phyloP scores from a whole-genome alignment of 1,140 invertebrate genomes.

The Drosophila prosaltans region DNA sequence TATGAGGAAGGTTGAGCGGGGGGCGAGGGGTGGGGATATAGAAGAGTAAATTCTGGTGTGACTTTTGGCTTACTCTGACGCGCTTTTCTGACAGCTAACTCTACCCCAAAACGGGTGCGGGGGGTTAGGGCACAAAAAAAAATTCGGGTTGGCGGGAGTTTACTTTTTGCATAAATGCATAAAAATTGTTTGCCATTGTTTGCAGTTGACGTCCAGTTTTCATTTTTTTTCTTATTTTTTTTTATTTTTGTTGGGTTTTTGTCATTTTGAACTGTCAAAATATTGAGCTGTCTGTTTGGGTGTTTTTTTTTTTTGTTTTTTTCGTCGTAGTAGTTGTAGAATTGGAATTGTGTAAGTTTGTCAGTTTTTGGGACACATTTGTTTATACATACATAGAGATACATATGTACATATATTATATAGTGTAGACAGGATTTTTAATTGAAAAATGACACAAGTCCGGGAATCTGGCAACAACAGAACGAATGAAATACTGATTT shows the following conservation, averaged over 20 bases:
- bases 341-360: conserved; percentile 42
- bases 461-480: not conserved
- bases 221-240: conserved; percentile 21
- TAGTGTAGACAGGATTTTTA: conserved; percentile 66
- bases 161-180: conserved; percentile 78
- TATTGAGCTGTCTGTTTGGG: conserved; percentile 74
- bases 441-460: conserved; percentile 58
- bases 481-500: not conserved
- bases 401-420: conserved; percentile 48
- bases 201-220: conserved; percentile 44
- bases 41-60: conserved; percentile 55
- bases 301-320: not conserved
- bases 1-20: not conserved
- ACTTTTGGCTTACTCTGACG: conserved; percentile 62
- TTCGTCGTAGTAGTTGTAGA: conserved; percentile 29
- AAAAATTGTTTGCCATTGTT: conserved; percentile 80
- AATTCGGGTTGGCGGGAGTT: conserved; percentile 6
- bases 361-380: conserved; percentile 34
- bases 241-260: conserved; percentile 33
- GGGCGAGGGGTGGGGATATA: not conserved
- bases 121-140: not conserved
- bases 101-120: conserved; percentile 6
- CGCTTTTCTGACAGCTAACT: conserved; percentile 62
- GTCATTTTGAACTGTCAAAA: conserved; percentile 65
- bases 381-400: not conserved